Base-by-base conservation (phyloP, 2,113 vertebrate species). In the Tympanuchus pallidicinctus region DNA sequence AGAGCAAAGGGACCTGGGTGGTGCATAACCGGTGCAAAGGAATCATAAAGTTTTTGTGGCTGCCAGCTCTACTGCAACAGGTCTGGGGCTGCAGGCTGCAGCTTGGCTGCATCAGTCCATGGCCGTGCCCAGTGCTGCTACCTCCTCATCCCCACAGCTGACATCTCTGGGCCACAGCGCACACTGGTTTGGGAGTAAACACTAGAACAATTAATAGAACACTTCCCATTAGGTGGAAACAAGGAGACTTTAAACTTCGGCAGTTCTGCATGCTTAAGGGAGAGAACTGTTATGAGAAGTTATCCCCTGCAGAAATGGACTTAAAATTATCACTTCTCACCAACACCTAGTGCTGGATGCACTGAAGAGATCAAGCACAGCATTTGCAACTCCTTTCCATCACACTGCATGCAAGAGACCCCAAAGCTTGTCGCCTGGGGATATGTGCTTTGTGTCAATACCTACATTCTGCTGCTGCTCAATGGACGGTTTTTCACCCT, bases 161-260 rank as follows among this genome's bases (percentile, higher is more conserved):
- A 28, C 30, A 52, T 19, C 17, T 50, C 42, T 24, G 27, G 19
- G 11, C 18, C 7, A 2, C 57, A 72, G 59, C 54, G 64, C 52
- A 36, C 1, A 0, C 0, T 0, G 24, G 36, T 18, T 59, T 0
- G 2, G 47, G 40, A 64, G 47, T 19, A 24, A 88, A 38, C 1
- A 0, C 45, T 52, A 20, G 56, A 60, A 52, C 4, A 10, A 24
- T 75, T 42, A 56, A 67, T 75, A 28, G 54, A 90, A 74, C 42
- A 11, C 15, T 45, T 83, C 27, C 27, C 30, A 8, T 48, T 12
- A 64, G 34, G 20, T n/a, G 38, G 50, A 86, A 88, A 80, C 40
- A 27, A 65, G 32, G 25, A 83, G 57, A 47, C 42, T 21, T 10
- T 70, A 52, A 74, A 84, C 67, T 78, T 82, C 6, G 4, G 61